Percentiles rank a stretch among this genome's conserved stretches.
Evolutionary conservation across 2,113 vertebrate species (phyloP).

Genomic region (Pogonocichla stellata): DNA sequence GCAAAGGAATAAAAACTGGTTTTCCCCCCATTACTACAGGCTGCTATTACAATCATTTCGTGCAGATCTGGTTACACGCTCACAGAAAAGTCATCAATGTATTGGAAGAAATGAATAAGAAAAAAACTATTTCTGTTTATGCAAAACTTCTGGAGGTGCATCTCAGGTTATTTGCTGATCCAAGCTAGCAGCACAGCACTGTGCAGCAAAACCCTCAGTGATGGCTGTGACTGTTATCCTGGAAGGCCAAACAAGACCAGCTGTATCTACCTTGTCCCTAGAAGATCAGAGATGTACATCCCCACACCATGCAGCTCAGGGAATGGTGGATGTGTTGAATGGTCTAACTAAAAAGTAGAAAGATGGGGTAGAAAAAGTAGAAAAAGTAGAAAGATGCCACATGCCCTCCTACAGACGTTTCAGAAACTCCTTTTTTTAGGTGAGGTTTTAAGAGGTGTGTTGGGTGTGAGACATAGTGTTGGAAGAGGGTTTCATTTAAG

Average conservation of each 20-base stretch:
- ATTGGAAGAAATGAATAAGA: not conserved
- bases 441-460: not conserved
- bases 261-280: not conserved
- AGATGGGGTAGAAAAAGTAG: too few species aligned
- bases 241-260: not conserved
- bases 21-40: not conserved
- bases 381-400: not conserved
- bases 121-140: not conserved
- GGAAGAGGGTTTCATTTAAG: not conserved
- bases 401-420: not conserved
- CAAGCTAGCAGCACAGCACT: not conserved
- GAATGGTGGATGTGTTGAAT: not conserved
- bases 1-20: not conserved
- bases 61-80: not conserved
- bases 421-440: not conserved
- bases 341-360: not conserved
- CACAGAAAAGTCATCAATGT: slow-evolving; percentile 10
- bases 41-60: slow-evolving; percentile 14
- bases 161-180: not conserved
- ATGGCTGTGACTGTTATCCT: not conserved
- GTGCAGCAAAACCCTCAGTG: not conserved
- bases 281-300: not conserved
- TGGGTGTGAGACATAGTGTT: rapidly evolving
- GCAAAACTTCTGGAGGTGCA: not conserved
- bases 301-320: not conserved